Conservation (phyloP, 1,140 invertebrate genomes). For the Lordiphosa clarofinis region DNA sequence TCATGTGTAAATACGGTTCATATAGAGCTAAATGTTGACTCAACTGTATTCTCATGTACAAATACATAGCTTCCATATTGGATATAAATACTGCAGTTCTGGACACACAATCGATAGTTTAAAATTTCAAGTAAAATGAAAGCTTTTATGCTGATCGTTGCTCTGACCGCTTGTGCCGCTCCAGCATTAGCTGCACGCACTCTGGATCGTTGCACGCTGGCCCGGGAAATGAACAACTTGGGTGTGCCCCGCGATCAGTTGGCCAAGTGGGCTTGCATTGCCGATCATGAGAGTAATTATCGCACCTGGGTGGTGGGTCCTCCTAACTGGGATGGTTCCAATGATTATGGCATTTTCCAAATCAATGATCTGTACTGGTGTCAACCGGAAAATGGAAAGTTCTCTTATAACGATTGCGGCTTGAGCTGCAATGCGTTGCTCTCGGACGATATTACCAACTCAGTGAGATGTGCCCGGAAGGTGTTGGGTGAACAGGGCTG, state of each 20-base stretch:
- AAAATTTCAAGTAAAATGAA: slow-evolving; percentile 25
- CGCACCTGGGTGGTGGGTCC: slow-evolving; percentile 42
- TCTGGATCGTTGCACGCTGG: slow-evolving; percentile 45
- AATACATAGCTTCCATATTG: not conserved
- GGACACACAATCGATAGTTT: slow-evolving; percentile 2
- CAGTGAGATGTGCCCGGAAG: slow-evolving; percentile 46
- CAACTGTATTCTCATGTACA: slow-evolving; percentile 17
- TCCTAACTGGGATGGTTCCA: slow-evolving; percentile 42
- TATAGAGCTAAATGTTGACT: slow-evolving; percentile 14
- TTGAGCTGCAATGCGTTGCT: slow-evolving; percentile 36
- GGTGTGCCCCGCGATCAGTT: slow-evolving; percentile 39
- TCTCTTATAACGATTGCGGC: slow-evolving; percentile 39
- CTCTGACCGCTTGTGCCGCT: slow-evolving; percentile 11
- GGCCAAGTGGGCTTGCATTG: slow-evolving; percentile 42
- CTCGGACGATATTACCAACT: slow-evolving; percentile 31
- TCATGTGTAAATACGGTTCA: not conserved
- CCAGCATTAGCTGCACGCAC: slow-evolving; percentile 20
- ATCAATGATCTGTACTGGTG: slow-evolving; percentile 69
- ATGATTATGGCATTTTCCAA: slow-evolving; percentile 65
- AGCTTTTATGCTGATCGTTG: slow-evolving; percentile 8
- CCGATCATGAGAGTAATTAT: slow-evolving; percentile 43
- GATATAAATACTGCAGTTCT: slow-evolving; percentile 15
- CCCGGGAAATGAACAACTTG: slow-evolving; percentile 33
- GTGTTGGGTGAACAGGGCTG: slow-evolving; percentile 48
- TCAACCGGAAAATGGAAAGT: slow-evolving; percentile 22